phyloP scores from a whole-genome alignment of 2,113 vertebrate species.

The Dolichallabes microphthalmus region DNA sequence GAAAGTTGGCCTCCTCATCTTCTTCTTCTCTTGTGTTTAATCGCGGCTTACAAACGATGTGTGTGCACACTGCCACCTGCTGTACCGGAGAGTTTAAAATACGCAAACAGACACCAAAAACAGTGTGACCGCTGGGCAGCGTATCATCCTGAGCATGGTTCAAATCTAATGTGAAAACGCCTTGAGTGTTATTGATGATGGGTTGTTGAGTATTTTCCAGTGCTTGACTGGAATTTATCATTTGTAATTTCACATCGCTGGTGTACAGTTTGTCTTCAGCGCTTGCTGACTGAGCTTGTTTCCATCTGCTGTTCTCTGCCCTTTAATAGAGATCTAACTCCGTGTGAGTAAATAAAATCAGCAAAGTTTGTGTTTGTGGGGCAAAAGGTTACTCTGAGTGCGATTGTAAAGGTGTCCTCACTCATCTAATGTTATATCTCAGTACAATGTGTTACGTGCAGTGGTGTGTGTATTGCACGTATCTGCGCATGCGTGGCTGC shows the following conservation, averaged over 20 bases:
- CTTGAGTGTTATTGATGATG: conserved; percentile 4
- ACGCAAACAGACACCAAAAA: too few species aligned
- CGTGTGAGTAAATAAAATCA: not conserved
- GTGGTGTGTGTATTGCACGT: too few species aligned
- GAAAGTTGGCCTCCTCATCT: too few species aligned
- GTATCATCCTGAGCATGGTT: too few species aligned
- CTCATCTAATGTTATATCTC: not conserved
- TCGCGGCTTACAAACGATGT: too few species aligned
- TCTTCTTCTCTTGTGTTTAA: too few species aligned
- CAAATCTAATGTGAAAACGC: too few species aligned
- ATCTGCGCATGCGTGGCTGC: too few species aligned
- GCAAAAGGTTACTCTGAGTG: not conserved
- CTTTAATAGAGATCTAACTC: not conserved
- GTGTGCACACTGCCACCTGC: too few species aligned
- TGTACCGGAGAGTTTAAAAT: too few species aligned
- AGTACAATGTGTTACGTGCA: too few species aligned
- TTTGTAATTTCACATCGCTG: not conserved
- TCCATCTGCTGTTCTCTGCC: not conserved
- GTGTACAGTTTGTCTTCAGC: not conserved
- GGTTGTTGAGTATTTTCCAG: not conserved
- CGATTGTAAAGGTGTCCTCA: not conserved
- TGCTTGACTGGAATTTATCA: not conserved
- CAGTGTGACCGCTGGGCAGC: too few species aligned
- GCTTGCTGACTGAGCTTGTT: conserved; percentile 5
- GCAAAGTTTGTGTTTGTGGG: not conserved